Evolutionary conservation across 2,113 vertebrate species (phyloP), one percentile per base, ranked within the genome.

Genomic region (Apeltes quadracus): DNA sequence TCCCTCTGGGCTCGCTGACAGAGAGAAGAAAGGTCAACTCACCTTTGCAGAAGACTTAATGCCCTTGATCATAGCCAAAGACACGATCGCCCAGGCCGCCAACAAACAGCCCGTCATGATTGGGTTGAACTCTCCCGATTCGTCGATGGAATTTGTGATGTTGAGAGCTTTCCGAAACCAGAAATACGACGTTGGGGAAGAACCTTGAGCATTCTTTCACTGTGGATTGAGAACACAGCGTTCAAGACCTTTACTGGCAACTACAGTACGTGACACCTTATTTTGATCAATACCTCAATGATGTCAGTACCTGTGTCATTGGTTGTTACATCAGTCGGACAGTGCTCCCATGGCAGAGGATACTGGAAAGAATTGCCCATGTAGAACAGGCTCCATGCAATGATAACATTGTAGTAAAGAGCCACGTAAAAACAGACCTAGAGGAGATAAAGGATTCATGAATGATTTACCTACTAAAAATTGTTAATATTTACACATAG

Each of bases 161-260:
- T 95, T 87, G 43, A 97, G 84, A n/a, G 95, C 94, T 75, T 92
- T 84, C 7, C 90, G 92, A 88, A 95, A 96, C 95, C 95, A 96
- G 92, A 96, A 96, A 73, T 94, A 96, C 0, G 92, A 85, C 6
- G 92, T 94, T 7, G 96, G 89, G 1, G 94, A 94, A 67, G 92
- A 94, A 43, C 20, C 61, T n/a, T 0, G 64, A 74, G 61, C 96
- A 97, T 75, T 95, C 95, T 70, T 84, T 92, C 61, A 94, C 94
- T 94, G 85, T 79, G 41, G 76, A 64, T 16, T 29, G 20, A 84
- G 70, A 56, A 78, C 63, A 74, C 11, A 59, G 34, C 29, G 54
- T 1, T 54, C 0, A 23, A 54, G 9, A 61, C 7, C 1, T 20
- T n/a, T 20, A 36, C 22, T 15, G n/a, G 4, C 23, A 22, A 63